Base-by-base conservation (phyloP, 2,888 invertebrate species). In the Papilio demoleus region DNA sequence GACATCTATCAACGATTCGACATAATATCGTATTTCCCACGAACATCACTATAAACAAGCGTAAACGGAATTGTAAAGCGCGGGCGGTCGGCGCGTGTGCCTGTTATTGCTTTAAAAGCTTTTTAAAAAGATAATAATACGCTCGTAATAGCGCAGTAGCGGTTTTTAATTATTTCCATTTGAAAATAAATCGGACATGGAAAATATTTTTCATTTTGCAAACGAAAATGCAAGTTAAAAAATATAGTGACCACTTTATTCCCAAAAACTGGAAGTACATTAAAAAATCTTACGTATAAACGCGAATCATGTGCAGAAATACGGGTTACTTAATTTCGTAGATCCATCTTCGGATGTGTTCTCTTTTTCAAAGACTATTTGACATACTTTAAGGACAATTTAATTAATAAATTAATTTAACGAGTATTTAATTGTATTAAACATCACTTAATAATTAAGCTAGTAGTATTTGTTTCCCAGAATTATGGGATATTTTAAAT, bases 111-210 rank as follows among this genome's bases (percentile, higher is more conserved):
- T 80, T 82, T 84, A 81, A 86, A 87, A 86, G 83, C 83, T 82
- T 83, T 87, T 90, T 86, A 87, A 87, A 87, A 85, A 79, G 82
- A 82, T 85, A 81, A 83, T 85, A 81, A 27, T 78, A 79, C 75
- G 80, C 77, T 78, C 76, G 77, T 74, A 74, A 75, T 76, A 74
- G 75, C 72, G 65, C 70, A 61, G 42, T 70, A 66, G 68, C 45
- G 36, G 42, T 70, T 66, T 65, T 68, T 68, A 70, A 70, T 70
- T 70, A 68, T 68, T 67, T 67, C 50, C 58, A 67, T 64, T 17
- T 19, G 45, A 40, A n/a, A 19, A 61, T 69, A 56, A 36, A 27
- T 31, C 17, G 38, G 22, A 40, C 36, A 31, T 27, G 45, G 24
- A 40, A 62, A 11, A 17, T 1, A 19, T 47, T 47, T 40, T 36